A percentile compares a stretch with the other conserved stretches of the same genome.
phyloP scores from a whole-genome alignment of 2,797 vertebrate genomes.

The Odontamblyopus lacepedii region DNA sequence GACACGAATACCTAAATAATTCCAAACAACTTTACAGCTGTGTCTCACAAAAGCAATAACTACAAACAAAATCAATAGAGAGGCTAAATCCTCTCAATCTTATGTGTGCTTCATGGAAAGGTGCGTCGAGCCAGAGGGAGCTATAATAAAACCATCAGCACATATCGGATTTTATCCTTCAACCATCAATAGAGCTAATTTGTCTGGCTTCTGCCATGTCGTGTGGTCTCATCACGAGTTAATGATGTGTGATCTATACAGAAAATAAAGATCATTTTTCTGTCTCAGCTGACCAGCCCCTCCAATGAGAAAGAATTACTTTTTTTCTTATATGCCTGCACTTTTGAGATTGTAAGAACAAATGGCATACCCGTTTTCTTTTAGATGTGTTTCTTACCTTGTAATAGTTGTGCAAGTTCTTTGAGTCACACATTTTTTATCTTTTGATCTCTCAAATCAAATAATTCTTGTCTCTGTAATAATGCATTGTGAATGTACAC shows the following conservation, averaged over 20 bases:
- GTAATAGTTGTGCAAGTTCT: slow-evolving; percentile 14
- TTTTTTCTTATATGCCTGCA: background rate
- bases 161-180: slow-evolving; percentile 11
- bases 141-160: slow-evolving; percentile 8
- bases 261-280: slow-evolving; percentile 8
- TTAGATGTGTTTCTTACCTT: slow-evolving; percentile 24
- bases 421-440: slow-evolving; percentile 11
- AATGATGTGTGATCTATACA: slow-evolving; percentile 42
- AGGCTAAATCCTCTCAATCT: background rate
- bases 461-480: slow-evolving; percentile 19
- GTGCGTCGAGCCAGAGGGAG: background rate
- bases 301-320: slow-evolving; percentile 33
- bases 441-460: slow-evolving; percentile 9
- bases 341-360: slow-evolving; percentile 20
- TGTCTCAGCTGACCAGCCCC: background rate
- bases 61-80: background rate
- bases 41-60: background rate
- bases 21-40: slow-evolving; percentile 5
- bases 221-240: slow-evolving; percentile 40
- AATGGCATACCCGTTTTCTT: slow-evolving; percentile 31
- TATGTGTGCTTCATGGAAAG: background rate
- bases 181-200: background rate
- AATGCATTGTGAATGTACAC: slow-evolving; percentile 5
- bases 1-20: background rate
- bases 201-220: slow-evolving; percentile 14